Evolutionary conservation across 2,888 invertebrate species (phyloP).

Genomic region (Troilus luridus): DNA sequence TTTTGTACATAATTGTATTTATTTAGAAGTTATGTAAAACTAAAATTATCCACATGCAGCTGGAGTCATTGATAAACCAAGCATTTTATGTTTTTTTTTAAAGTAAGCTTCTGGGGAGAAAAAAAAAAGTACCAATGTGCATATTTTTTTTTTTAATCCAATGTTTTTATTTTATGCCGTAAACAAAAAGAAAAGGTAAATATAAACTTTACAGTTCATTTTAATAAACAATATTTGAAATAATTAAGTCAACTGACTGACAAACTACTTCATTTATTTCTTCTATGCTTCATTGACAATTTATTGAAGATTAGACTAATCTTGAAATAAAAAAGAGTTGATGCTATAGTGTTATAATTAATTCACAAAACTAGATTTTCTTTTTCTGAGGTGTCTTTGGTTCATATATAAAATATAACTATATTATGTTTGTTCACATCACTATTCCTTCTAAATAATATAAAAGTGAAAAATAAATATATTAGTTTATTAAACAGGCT

Average conservation of each 20-base stretch:
- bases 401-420: background rate
- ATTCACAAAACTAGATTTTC: background rate
- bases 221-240: background rate
- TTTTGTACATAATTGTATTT: too few relatives aligned
- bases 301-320: background rate
- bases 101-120: background rate
- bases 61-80: too few relatives aligned
- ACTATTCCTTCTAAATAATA: background rate
- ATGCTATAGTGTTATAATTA: background rate
- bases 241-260: background rate
- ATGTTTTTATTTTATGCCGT: background rate
- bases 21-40: too few relatives aligned
- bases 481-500: background rate
- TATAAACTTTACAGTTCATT: too few relatives aligned
- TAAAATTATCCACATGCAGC: too few relatives aligned
- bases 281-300: too few relatives aligned
- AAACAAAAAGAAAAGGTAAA: background rate
- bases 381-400: background rate
- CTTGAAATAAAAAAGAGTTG: background rate
- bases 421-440: background rate
- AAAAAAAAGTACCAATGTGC: background rate
- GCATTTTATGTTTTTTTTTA: background rate
- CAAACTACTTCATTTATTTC: background rate
- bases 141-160: background rate
- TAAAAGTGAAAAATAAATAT: slow-evolving; percentile 27